These are phyloP conservation scores for Percopsis omiscomaycus DNA, from an alignment of 2,797 vertebrate genomes.

Conservation along the genomic window DNA sequence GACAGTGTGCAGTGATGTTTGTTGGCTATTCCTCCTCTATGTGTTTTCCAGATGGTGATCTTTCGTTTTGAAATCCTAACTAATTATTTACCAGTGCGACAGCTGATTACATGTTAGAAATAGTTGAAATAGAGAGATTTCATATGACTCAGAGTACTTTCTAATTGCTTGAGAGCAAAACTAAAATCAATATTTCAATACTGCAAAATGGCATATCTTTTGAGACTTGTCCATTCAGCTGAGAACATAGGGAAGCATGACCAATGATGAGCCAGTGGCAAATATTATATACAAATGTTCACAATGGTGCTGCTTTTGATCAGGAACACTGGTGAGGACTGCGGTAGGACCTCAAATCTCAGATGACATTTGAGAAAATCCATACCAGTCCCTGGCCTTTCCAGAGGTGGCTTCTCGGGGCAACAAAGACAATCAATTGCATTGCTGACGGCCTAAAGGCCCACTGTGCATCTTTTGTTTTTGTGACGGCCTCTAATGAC, in stretches of 20 bases:
- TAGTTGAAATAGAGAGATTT: constrained; percentile 3
- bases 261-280: constrained; percentile 4
- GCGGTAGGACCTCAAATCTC: constrained; percentile 31
- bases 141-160: not conserved
- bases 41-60: not conserved
- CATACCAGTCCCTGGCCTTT: constrained; percentile 55
- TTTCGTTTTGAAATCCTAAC: constrained; percentile 9
- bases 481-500: constrained; percentile 13
- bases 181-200: constrained; percentile 1
- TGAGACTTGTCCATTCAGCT: not conserved
- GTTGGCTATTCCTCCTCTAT: not conserved
- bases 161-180: constrained; percentile 7
- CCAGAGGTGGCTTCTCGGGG: constrained; percentile 44
- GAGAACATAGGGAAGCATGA: not conserved
- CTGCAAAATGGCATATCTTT: constrained; percentile 7
- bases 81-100: constrained; percentile 1
- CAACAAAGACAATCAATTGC: constrained; percentile 53
- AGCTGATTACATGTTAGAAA: not conserved
- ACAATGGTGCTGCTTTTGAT: not conserved
- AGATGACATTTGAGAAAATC: constrained; percentile 64
- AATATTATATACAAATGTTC: constrained; percentile 3
- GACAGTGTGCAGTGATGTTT: no score
- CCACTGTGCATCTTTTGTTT: constrained; percentile 37
- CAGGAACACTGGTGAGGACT: not conserved
- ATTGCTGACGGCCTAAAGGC: constrained; percentile 27